Base-by-base conservation (phyloP, 1,140 invertebrate genomes). In the Notospermus geniculatus region DNA sequence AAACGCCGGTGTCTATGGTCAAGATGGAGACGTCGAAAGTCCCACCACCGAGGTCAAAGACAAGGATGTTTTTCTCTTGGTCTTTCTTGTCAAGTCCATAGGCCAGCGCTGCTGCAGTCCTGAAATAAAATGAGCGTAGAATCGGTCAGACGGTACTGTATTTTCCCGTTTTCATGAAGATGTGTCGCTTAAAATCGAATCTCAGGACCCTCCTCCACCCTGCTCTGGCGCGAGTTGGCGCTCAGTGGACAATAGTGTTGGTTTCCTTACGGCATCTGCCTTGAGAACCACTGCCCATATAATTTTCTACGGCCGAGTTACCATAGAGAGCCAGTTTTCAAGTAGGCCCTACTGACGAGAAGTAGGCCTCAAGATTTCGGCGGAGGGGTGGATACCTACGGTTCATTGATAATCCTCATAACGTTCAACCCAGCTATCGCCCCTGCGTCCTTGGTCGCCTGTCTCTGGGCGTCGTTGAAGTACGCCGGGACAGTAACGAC, bases 321-420 rank as follows among this genome's bases (percentile, higher is more conserved):
- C n/a, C n/a, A n/a, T n/a, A n/a, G n/a, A n/a, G n/a, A n/a, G n/a
- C n/a, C n/a, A n/a, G n/a, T n/a, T n/a, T n/a, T n/a, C n/a, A n/a
- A n/a, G n/a, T n/a, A n/a, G n/a, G n/a, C n/a, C n/a, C n/a, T n/a
- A n/a, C n/a, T n/a, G n/a, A n/a, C n/a, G n/a, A n/a, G n/a, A n/a
- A n/a, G n/a, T n/a, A n/a, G n/a, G n/a, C n/a, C n/a, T n/a, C n/a
- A n/a, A n/a, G n/a, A n/a, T n/a, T n/a, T n/a, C n/a, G n/a, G n/a
- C n/a, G 32, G 15, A 36, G 32, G 15, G 32, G 15, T 15, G 9
- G n/a, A 63, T 29, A 74, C 78, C 79, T 74, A 81, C 78, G 97
- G 97, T 80, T 99, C 97, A 80, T 99, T 99, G 76, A 99, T 99
- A 72, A 99, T 99, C 82, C 97, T 89, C 92, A 99, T 95, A 1